phyloP scores from a whole-genome alignment of 2,113 vertebrate species.

The Nyctibius bracteatus region DNA sequence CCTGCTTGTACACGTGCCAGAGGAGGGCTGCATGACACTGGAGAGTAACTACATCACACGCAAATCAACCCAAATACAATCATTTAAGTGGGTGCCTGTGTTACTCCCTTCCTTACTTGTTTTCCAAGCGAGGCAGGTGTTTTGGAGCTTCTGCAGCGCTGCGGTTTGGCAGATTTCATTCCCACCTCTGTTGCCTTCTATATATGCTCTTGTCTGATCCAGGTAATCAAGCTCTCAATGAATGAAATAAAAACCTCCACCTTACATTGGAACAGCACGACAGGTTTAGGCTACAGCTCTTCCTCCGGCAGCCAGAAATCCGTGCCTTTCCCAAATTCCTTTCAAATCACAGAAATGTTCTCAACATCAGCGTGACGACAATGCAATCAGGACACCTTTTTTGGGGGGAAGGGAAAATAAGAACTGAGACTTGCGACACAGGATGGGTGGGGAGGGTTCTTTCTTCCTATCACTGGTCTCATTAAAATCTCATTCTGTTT shows the following conservation, averaged over 20 bases:
- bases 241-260: background rate
- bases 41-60: background rate
- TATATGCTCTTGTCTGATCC: rapidly evolving
- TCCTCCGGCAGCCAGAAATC: background rate
- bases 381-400: background rate
- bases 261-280: background rate
- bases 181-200: background rate
- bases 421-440: background rate
- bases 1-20: background rate
- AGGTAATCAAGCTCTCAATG: background rate
- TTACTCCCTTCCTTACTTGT: background rate
- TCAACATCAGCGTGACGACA: background rate
- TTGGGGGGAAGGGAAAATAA: background rate
- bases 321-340: background rate
- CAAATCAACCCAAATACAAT: background rate
- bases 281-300: background rate
- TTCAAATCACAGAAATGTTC: background rate
- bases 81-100: background rate
- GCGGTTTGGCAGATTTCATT: background rate
- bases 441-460: constrained; percentile 27
- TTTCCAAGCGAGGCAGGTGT: background rate
- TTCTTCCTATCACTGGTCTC: background rate
- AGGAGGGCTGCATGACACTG: background rate
- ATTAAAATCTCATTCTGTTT: constrained; percentile 19
- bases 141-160: background rate